Evolutionary conservation across 2,797 vertebrate genomes (phyloP).

Genomic region (Paguma larvata): DNA sequence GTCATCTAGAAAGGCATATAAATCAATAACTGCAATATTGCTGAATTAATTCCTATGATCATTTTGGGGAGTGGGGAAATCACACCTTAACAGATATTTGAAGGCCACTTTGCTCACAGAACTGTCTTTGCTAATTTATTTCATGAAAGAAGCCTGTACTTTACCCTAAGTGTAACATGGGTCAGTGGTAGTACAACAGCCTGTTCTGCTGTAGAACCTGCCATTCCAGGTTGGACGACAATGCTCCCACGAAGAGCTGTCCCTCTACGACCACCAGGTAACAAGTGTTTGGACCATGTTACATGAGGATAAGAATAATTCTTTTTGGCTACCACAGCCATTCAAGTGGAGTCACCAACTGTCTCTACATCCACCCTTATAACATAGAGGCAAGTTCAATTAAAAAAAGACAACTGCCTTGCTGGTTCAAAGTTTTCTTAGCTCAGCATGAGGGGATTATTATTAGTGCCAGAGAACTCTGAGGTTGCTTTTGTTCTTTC

Average conservation of each 20-base stretch:
- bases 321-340: not conserved
- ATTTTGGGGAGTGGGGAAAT: not conserved
- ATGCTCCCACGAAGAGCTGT: not conserved
- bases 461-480: not conserved
- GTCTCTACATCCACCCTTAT: not conserved
- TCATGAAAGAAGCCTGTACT: not conserved
- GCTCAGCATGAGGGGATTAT: not conserved
- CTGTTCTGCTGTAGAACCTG: not conserved
- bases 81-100: not conserved
- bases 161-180: not conserved
- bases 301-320: not conserved
- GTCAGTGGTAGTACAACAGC: not conserved
- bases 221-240: not conserved
- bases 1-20: not conserved
- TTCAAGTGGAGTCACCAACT: not conserved
- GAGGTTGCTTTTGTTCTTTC: conserved; percentile 16
- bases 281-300: not conserved
- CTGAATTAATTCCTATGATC: not conserved
- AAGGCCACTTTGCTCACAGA: not conserved
- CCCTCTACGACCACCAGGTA: not conserved
- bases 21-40: not conserved
- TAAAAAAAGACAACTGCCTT: conserved; percentile 16
- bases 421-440: not conserved
- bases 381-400: not conserved
- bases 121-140: not conserved